phyloP scores from a whole-genome alignment of 35 echinoderm and acorn worm genomes.

The Nesometra sesokonis region DNA sequence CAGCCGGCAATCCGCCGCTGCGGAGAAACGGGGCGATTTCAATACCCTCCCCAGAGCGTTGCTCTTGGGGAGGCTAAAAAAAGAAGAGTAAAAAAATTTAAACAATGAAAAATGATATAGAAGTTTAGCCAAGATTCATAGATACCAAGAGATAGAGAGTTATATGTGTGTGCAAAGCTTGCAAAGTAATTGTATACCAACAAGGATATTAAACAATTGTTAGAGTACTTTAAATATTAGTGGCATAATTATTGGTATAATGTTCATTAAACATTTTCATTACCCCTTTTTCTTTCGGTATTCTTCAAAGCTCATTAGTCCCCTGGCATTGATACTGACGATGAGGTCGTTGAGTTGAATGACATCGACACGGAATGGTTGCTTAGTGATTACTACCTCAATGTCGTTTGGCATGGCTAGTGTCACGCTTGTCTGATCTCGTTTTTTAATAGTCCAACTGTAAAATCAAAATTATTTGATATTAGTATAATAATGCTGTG shows the following conservation, averaged over 20 bases:
- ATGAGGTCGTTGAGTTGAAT: conserved; percentile 58
- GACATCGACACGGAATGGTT: conserved; percentile 78
- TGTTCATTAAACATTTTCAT: not conserved
- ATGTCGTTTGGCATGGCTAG: conserved; percentile 20
- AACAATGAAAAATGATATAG: too few relatives aligned
- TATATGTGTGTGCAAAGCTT: too few relatives aligned
- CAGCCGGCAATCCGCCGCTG: too few relatives aligned
- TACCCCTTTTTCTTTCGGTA: conserved; percentile 57
- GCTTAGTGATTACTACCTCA: conserved; percentile 42
- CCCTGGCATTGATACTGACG: conserved; percentile 75
- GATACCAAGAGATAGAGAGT: too few relatives aligned
- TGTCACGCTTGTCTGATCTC: conserved; percentile 34
- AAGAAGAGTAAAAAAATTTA: too few relatives aligned
- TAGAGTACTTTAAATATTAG: not conserved
- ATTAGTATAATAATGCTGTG: not conserved
- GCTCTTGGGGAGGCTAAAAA: too few relatives aligned
- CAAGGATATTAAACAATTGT: not conserved
- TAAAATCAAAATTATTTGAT: not conserved
- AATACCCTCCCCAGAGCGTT: too few relatives aligned
- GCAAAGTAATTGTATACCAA: too few relatives aligned
- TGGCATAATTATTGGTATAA: not conserved
- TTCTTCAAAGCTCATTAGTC: conserved; percentile 90
- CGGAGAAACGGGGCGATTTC: too few relatives aligned
- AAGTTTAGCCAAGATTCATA: too few relatives aligned
- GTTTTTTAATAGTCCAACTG: conserved; percentile 63